phyloP scores from a whole-genome alignment of 2,113 vertebrate species.

The Centrocercus urophasianus region DNA sequence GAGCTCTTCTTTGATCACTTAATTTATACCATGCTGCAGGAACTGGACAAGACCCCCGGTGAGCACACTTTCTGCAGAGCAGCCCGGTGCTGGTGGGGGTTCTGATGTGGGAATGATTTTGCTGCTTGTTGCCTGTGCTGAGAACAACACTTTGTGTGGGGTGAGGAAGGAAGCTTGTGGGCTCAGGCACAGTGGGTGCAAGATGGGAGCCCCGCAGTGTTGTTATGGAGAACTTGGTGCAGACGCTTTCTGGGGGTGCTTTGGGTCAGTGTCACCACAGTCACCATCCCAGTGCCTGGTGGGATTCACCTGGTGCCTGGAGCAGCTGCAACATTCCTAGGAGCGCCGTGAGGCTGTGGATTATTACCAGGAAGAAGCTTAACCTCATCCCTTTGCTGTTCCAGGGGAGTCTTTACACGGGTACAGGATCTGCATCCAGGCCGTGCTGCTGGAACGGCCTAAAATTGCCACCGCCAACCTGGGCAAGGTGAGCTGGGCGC shows the following conservation, averaged over 20 bases:
- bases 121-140: neutral
- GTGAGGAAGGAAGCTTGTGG: neutral
- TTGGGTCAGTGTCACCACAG: neutral
- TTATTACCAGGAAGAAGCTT: neutral
- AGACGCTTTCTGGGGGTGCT: neutral
- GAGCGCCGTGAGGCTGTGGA: too few relatives aligned
- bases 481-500: constrained; percentile 83
- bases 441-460: constrained; percentile 88
- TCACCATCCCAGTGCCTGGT: neutral
- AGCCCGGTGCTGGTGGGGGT: neutral
- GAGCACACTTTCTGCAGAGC: neutral
- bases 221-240: neutral
- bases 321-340: neutral
- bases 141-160: neutral
- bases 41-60: constrained; percentile 89
- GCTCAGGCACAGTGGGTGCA: neutral
- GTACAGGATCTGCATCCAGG: constrained; percentile 96
- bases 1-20: constrained; percentile 95
- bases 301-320: neutral
- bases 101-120: neutral
- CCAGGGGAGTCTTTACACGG: constrained; percentile 91
- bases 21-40: constrained; percentile 91
- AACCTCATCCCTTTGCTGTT: neutral
- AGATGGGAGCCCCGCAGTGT: neutral
- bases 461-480: constrained; percentile 86